A percentile compares a stretch with the other conserved stretches of the same genome.
phyloP scores from a whole-genome alignment of 1,140 invertebrate species.

The Lordiphosa collinella region DNA sequence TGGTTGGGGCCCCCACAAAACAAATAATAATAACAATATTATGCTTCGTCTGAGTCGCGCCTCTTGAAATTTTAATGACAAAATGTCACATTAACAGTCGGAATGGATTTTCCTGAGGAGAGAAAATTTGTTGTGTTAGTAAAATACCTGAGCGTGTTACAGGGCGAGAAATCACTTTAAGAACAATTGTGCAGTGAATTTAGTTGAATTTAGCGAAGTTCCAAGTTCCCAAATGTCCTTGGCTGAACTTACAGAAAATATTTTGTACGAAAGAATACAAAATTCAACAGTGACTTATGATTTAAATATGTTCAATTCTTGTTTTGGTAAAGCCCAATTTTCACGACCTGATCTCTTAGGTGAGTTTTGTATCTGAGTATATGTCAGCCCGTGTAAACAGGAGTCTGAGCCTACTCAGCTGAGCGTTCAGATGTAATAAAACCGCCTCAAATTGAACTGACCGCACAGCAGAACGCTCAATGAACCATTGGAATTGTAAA shows the following conservation, averaged over 20 bases:
- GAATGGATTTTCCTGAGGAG: slow-evolving; percentile 48
- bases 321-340: too few species aligned
- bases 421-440: too few species aligned
- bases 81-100: slow-evolving; percentile 67
- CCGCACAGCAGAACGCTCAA: too few species aligned
- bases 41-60: slow-evolving; percentile 53
- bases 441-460: too few species aligned
- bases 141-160: neutral
- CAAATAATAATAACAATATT: slow-evolving; percentile 66
- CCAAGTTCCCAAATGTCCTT: neutral
- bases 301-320: neutral
- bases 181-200: slow-evolving; percentile 1
- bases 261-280: neutral
- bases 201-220: neutral
- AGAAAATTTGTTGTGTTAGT: slow-evolving; percentile 5
- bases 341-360: too few species aligned
- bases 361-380: too few species aligned
- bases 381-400: too few species aligned
- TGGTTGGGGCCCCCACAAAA: slow-evolving; percentile 7
- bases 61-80: slow-evolving; percentile 67
- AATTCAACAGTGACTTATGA: neutral
- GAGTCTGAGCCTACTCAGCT: too few species aligned
- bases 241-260: too few species aligned
- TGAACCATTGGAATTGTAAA: too few species aligned
- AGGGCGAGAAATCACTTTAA: neutral